Evolutionary conservation across 2,797 vertebrate species (phyloP).

Genomic region (Sebastes steindachneri): DNA sequence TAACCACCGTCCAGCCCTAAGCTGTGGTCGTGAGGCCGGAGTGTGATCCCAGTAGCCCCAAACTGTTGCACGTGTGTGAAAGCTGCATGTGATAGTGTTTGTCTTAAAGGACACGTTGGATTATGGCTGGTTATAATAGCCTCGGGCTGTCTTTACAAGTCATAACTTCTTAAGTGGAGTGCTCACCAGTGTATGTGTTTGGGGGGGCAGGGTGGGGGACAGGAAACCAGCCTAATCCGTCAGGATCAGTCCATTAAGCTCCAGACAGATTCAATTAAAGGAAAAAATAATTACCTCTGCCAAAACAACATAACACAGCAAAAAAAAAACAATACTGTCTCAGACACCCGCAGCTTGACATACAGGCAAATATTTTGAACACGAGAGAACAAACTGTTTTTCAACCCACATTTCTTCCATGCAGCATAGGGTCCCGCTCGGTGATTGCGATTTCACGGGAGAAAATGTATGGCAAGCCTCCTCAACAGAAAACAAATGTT

Average conservation of each 20-base stretch:
- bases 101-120: constrained; percentile 39
- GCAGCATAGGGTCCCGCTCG: neutral
- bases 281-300: constrained; percentile 66
- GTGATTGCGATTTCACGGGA: constrained; percentile 65
- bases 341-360: constrained; percentile 32
- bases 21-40: neutral
- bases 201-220: constrained; percentile 1
- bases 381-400: constrained; percentile 28
- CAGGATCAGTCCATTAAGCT: constrained; percentile 72
- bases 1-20: constrained; percentile 7
- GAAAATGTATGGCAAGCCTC: constrained; percentile 25
- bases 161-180: constrained; percentile 36
- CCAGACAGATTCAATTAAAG: constrained; percentile 79
- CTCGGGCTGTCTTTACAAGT: constrained; percentile 48
- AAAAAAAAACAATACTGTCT: constrained; percentile 28
- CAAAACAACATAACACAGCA: constrained; percentile 48
- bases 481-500: constrained; percentile 68
- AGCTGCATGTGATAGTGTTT: constrained; percentile 33
- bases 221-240: constrained; percentile 75
- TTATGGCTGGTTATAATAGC: constrained; percentile 43
- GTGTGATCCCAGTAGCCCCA: constrained; percentile 19
- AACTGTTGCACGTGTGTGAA: constrained; percentile 27
- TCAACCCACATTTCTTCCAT: constrained; percentile 8
- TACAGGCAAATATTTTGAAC: constrained; percentile 41
- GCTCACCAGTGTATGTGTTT: constrained; percentile 23